Base-by-base conservation (phyloP, 2,888 invertebrate genomes). In the Cantharis nigra region DNA sequence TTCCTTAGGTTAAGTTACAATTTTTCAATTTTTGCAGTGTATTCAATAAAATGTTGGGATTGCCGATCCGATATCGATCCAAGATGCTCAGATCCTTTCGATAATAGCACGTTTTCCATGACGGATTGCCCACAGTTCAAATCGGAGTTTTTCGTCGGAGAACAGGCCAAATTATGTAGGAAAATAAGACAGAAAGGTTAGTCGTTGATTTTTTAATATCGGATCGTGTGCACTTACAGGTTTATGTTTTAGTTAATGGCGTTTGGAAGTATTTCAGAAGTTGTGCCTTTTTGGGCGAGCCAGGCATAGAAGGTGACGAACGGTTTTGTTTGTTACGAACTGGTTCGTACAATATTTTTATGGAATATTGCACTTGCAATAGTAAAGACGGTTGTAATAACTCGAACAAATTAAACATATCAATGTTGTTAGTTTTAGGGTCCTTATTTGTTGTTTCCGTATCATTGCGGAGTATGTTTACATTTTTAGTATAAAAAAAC, bases 291-390 rank as follows among this genome's bases (percentile, higher is more conserved):
- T 91, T 97, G 85, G 97, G 97, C 0, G 96, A 97, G 82, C 96
- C 96, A 0, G 97, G 97, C 0, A 95, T 97, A 71, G 93, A 92
- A 84, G 96, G 96, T 0, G 97, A 97, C 83, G 97, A 97, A 87
- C 91, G 97, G 74, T 97, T 95, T 88, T 97, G 97, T 83, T 89
- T 97, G 11, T 95, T 97, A 94, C 91, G 97, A 84, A 96, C 96
- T 0, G 97, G 97, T 18, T 96, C 96, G 0, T 97, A 96, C 88
- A 97, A 98, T 86, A 96, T 98, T 82, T 97, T 97, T 87, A 94
- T 96, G 90, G 97, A 98, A 88, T 97, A 95, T 84, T 98, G 97
- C 86, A 97, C 97, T 0, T 97, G 97, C 84, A 95, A 95, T 84
- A 96, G 95, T 84, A 97, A 97, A 88, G 97, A 97, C 87, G 97